phyloP scores from a whole-genome alignment of 1,140 invertebrate species.

The Pachyrhynchus sulphureomaculatus region DNA sequence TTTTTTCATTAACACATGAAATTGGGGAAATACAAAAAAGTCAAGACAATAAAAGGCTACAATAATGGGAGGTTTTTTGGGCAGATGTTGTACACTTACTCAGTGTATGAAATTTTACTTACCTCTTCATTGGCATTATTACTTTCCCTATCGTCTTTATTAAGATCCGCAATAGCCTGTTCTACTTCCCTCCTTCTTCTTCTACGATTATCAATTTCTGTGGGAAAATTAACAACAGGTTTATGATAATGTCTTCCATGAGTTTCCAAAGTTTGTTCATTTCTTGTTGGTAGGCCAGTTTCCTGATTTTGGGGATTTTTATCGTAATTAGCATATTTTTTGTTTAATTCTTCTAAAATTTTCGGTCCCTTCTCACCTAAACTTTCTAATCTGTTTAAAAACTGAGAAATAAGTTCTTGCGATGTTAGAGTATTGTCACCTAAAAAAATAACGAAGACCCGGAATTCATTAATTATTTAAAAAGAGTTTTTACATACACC shows the following conservation, averaged over 20 bases:
- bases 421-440: constrained; percentile 49
- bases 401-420: constrained; percentile 60
- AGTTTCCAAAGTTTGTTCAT: constrained; percentile 30
- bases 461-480: too few species aligned
- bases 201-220: constrained; percentile 41
- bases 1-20: too few species aligned
- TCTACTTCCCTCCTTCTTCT: constrained; percentile 45
- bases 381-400: constrained; percentile 57
- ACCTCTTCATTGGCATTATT: constrained; percentile 65
- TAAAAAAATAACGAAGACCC: too few species aligned
- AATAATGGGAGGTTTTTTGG: too few species aligned
- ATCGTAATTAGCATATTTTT: constrained; percentile 43
- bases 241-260: constrained; percentile 45
- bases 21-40: too few species aligned
- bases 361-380: constrained; percentile 58
- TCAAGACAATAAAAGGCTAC: too few species aligned
- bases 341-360: constrained; percentile 56
- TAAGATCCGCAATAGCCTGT: constrained; percentile 54
- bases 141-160: constrained; percentile 60
- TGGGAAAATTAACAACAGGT: constrained; percentile 40
- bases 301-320: not conserved
- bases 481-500: too few species aligned
- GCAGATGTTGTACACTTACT: too few species aligned
- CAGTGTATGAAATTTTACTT: too few species aligned
- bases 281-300: constrained; percentile 8